Evolutionary conservation across 2,888 invertebrate genomes (phyloP).

Genomic region (Balanococcus diminutus): DNA sequence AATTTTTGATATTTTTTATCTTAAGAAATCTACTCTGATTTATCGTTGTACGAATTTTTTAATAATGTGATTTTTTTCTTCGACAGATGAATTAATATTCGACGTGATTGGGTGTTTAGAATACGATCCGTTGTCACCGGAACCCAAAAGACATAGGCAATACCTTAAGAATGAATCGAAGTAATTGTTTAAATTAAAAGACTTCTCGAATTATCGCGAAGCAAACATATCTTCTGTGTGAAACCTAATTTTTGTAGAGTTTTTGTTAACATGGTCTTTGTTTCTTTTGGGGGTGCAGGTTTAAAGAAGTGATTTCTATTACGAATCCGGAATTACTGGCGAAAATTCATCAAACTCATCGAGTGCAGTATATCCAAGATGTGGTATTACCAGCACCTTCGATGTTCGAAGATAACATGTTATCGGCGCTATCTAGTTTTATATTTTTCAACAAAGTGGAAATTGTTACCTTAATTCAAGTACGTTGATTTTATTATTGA

Average conservation of each 20-base stretch:
- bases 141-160: constrained; percentile 92
- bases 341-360: constrained; percentile 99
- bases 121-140: constrained; percentile 87
- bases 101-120: constrained; percentile 98
- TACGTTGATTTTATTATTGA: constrained; percentile 59
- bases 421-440: constrained; percentile 96
- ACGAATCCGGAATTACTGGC: constrained; percentile 91
- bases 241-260: neutral
- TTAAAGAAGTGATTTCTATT: constrained; percentile 92
- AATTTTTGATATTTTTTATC: neutral
- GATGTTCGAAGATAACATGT: constrained; percentile 98
- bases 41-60: neutral
- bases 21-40: no score
- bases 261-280: constrained; percentile 34
- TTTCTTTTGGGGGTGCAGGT: constrained; percentile 63
- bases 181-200: constrained; percentile 58
- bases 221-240: neutral
- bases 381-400: constrained; percentile 98
- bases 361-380: constrained; percentile 99
- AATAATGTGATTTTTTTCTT: constrained; percentile 53
- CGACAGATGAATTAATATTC: constrained; percentile 84
- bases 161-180: constrained; percentile 90
- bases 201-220: no score
- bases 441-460: constrained; percentile 99
- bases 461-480: constrained; percentile 91